phyloP scores from a whole-genome alignment of 2,797 vertebrate species.

The Gila robusta region DNA sequence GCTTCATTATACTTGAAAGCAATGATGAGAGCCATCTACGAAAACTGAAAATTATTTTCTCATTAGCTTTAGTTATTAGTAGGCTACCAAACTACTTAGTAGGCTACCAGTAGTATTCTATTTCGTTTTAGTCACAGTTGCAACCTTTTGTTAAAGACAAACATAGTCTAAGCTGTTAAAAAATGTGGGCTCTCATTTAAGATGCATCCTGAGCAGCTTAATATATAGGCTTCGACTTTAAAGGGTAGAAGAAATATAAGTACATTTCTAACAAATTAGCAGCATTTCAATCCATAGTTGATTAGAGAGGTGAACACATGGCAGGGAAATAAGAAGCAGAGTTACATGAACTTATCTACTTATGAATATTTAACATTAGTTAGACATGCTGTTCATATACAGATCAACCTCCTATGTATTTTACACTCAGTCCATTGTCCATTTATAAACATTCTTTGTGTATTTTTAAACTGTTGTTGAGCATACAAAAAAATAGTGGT shows the following conservation, averaged over 20 bases:
- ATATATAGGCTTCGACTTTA: slow-evolving; percentile 55
- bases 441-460: slow-evolving; percentile 42
- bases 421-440: not conserved
- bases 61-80: slow-evolving; percentile 29
- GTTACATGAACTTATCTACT: slow-evolving; percentile 30
- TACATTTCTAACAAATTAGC: slow-evolving; percentile 60
- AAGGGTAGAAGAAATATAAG: slow-evolving; percentile 60
- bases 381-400: slow-evolving; percentile 47
- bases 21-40: slow-evolving; percentile 41
- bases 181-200: slow-evolving; percentile 38
- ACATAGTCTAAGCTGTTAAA: slow-evolving; percentile 45
- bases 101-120: slow-evolving; percentile 52
- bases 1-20: slow-evolving; percentile 28
- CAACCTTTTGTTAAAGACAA: slow-evolving; percentile 45
- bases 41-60: slow-evolving; percentile 25
- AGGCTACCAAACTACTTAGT: slow-evolving; percentile 48
- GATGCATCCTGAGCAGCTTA: slow-evolving; percentile 62
- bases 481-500: slow-evolving; percentile 30
- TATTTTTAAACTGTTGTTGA: slow-evolving; percentile 19
- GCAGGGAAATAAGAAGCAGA: slow-evolving; percentile 50
- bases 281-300: slow-evolving; percentile 58
- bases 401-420: slow-evolving; percentile 15
- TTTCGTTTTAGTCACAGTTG: slow-evolving; percentile 48
- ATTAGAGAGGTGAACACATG: slow-evolving; percentile 50
- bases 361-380: slow-evolving; percentile 46